Percentiles rank a stretch among this genome's conserved stretches.
These are phyloP conservation scores for Cantharis flavilabris DNA, from an alignment of 2,888 invertebrate species.

Conservation along the genomic window DNA sequence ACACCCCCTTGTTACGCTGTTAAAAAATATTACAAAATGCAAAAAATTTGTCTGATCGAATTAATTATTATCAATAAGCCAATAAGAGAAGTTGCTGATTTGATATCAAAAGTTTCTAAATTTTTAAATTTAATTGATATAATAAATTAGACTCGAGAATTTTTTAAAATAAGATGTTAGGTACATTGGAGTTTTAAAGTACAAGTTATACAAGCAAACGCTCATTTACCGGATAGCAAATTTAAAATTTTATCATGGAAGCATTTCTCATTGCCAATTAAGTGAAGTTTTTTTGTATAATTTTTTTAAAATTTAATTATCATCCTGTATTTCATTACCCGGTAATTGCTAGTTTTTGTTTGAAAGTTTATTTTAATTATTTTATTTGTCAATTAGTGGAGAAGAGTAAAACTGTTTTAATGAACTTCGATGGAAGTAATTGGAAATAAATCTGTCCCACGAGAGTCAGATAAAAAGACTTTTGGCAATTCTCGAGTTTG, in stretches of 20 bases:
- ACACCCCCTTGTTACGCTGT: too few species aligned
- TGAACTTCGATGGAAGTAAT: background rate
- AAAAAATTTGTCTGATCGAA: too few species aligned
- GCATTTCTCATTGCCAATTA: background rate
- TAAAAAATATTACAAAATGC: too few species aligned
- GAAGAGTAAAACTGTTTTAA: background rate
- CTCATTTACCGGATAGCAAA: background rate
- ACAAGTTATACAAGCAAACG: background rate
- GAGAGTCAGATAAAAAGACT: background rate
- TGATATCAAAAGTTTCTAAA: too few species aligned
- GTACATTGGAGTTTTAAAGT: background rate
- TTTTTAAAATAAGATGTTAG: background rate
- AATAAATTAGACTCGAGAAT: background rate
- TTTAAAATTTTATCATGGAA: background rate
- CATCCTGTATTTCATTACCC: background rate
- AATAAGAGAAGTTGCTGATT: too few species aligned
- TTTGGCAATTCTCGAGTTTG: background rate
- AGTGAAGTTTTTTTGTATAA: background rate
- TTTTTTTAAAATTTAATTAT: background rate
- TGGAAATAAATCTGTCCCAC: background rate
- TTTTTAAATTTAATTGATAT: background rate
- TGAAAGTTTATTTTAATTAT: background rate
- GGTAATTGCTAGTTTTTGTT: background rate
- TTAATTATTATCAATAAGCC: too few species aligned
- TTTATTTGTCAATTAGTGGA: background rate